phyloP scores from a whole-genome alignment of 1,140 invertebrate species.

The Venturia canescens region DNA sequence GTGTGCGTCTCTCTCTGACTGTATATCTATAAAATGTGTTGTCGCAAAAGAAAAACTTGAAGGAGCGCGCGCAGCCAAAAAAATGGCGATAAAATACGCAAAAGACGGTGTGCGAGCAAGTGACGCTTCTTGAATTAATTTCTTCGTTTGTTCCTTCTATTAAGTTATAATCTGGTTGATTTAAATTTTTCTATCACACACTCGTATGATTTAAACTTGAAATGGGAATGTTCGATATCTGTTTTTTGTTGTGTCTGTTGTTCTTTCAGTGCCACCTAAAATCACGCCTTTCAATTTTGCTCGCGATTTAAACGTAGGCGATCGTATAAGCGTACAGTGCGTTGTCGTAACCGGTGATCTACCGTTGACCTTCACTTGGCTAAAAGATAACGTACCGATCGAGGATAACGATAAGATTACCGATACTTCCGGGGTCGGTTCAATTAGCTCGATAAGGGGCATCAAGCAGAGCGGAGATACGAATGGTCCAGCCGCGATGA shows the following conservation, averaged over 20 bases:
- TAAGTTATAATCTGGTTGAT: too few species aligned
- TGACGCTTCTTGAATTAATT: slow-evolving; percentile 2
- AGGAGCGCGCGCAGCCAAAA: background rate
- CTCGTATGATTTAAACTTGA: background rate
- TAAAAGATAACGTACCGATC: slow-evolving; percentile 81
- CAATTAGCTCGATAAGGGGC: background rate
- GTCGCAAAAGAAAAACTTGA: background rate
- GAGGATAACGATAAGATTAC: slow-evolving; percentile 53
- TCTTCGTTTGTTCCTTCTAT: background rate
- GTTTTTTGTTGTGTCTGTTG: slow-evolving; percentile 65
- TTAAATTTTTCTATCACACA: background rate
- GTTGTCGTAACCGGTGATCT: slow-evolving; percentile 82
- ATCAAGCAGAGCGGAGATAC: slow-evolving; percentile 49
- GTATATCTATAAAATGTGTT: background rate
- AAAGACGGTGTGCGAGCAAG: background rate
- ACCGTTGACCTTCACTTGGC: slow-evolving; percentile 84
- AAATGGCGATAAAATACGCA: background rate
- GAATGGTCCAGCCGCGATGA: background rate
- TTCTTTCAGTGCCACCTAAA: slow-evolving; percentile 81
- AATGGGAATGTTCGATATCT: slow-evolving; percentile 40
- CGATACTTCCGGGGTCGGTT: slow-evolving; percentile 50
- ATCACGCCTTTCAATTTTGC: slow-evolving; percentile 82
- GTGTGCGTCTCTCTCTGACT: background rate
- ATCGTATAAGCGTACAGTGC: slow-evolving; percentile 82
- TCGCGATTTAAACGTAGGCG: slow-evolving; percentile 80